Base-by-base conservation (phyloP, 2,797 vertebrate species). In the Carapus acus region DNA sequence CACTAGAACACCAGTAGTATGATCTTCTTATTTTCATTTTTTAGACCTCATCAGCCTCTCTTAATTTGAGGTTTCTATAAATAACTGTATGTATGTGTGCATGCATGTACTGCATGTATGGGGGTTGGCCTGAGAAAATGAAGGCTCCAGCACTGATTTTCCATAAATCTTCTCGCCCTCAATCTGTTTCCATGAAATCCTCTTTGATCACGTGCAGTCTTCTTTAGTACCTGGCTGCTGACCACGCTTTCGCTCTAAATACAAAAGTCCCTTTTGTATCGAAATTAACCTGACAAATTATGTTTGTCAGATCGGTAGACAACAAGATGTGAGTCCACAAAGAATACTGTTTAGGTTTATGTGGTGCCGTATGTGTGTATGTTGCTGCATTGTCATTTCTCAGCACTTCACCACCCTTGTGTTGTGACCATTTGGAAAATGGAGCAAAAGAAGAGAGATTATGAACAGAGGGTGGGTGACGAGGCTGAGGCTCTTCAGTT, bases 251-350 rank as follows among this genome's bases (percentile, higher is more conserved):
- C 80, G 62, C 74, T 76, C 53, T 40, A 40, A 54, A 60, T 62
- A 66, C 75, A 79, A 71, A 73, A 52, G 55, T 70, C 67, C 73
- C 19, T 48, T 80, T 81, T 74, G 82, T 65, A 65, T 18, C 6
- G 71, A 61, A 75, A 58, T 50, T 56, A 67, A 43, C 53, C 59
- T 60, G 52, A 54, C 55, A 67, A 61, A 71, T 73, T 76, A 68
- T 56, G 69, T 65, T 69, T 49, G 60, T 68, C 71, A 70, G 71
- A 77, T 82, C 68, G 71, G 71, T 37, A 53, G 72, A 65, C 71
- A 73, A 80, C 77, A 65, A 78, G 69, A 54, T 68, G 73, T 63
- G 74, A 67, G 73, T 79, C 67, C 73, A 53, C 73, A 70, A 71
- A 27, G 9, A 4, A 33, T 33, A 12, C 31, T 33, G 31, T 33